Percentiles rank a stretch among this genome's conserved stretches.
Evolutionary conservation across 2,113 vertebrate genomes (phyloP).

Genomic region (Tragelaphus buxtoni): DNA sequence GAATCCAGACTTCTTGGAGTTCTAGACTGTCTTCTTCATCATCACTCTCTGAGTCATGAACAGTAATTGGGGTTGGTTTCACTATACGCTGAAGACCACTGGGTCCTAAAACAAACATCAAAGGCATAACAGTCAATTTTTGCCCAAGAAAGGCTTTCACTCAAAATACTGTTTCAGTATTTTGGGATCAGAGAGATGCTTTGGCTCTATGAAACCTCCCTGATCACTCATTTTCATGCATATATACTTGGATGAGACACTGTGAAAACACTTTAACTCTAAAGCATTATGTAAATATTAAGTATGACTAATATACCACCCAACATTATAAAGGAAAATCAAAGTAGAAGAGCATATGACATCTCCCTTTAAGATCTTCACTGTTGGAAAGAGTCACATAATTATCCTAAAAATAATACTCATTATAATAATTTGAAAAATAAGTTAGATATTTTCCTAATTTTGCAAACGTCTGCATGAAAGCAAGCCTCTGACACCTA

Average conservation of each 20-base stretch:
- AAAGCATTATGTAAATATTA: background rate
- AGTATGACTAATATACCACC: background rate
- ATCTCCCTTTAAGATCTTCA: background rate
- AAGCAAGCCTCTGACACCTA: background rate
- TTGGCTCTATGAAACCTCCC: background rate
- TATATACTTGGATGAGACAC: background rate
- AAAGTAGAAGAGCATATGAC: background rate
- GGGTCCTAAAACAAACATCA: conserved; percentile 85
- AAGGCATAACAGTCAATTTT: background rate
- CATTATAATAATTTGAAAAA: background rate
- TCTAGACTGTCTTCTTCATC: conserved; percentile 89
- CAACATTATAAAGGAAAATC: background rate
- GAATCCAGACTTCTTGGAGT: conserved; percentile 77
- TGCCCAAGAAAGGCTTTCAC: background rate
- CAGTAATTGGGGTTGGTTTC: conserved; percentile 87
- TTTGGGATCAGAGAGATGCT: background rate
- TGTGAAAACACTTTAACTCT: background rate
- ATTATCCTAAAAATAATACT: background rate
- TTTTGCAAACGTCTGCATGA: background rate
- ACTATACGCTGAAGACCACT: conserved; percentile 90
- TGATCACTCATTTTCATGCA: background rate
- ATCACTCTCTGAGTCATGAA: conserved; percentile 96
- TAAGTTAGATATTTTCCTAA: background rate
- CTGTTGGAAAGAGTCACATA: background rate
- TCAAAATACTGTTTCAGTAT: background rate